Evolutionary conservation across 2,888 invertebrate species (phyloP).

Genomic region (Cancer borealis): DNA sequence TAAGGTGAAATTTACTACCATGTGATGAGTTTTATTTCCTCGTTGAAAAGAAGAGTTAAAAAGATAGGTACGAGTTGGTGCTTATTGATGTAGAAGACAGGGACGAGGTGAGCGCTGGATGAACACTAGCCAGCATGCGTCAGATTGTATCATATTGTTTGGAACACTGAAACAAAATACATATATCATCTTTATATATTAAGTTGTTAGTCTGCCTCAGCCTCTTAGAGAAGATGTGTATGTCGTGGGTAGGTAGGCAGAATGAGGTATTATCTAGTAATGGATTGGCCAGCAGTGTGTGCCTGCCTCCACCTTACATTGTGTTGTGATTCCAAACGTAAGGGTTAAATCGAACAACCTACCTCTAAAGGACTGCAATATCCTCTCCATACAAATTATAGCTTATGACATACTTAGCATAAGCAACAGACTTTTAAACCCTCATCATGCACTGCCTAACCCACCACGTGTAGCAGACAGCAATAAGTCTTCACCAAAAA

Average conservation of each 20-base stretch:
- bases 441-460: neutral
- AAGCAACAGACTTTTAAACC: neutral
- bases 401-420: conserved; percentile 5
- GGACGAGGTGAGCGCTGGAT: no score
- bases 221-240: neutral
- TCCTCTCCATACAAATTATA: neutral
- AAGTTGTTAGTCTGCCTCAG: neutral
- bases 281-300: neutral
- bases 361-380: neutral
- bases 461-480: neutral
- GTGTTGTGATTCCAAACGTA: neutral
- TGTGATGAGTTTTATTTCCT: neutral
- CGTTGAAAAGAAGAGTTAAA: neutral
- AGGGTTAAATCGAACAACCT: neutral
- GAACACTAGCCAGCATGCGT: neutral
- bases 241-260: neutral
- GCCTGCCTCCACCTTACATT: neutral
- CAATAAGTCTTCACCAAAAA: neutral
- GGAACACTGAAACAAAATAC: neutral
- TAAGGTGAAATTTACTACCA: neutral
- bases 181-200: neutral
- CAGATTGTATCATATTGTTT: neutral
- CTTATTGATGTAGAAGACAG: no score
- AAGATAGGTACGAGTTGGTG: neutral
- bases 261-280: neutral